Evolutionary conservation across 2,888 invertebrate genomes (phyloP).

Genomic region (Spodoptera picta): DNA sequence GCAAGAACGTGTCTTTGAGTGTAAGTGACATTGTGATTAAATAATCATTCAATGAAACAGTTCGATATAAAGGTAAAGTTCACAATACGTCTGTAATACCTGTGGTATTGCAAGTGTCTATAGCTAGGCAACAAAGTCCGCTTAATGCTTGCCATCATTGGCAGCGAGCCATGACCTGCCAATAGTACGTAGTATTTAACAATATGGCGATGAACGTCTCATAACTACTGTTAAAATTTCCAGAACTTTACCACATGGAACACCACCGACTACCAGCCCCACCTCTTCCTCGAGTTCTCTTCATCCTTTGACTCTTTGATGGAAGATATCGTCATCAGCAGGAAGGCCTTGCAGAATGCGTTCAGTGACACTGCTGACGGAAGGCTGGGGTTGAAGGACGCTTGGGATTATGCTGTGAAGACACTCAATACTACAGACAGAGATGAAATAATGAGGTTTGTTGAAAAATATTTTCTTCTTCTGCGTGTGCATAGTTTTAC

Average conservation of each 20-base stretch:
- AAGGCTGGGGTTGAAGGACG: constrained; percentile 60
- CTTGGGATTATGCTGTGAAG: constrained; percentile 68
- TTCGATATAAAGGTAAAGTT: too few relatives aligned
- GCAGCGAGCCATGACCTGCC: too few relatives aligned
- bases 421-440: constrained; percentile 65
- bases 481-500: too few relatives aligned
- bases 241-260: constrained; percentile 70
- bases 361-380: constrained; percentile 56
- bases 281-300: constrained; percentile 79
- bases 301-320: constrained; percentile 72
- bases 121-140: too few relatives aligned
- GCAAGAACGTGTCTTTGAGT: constrained; percentile 61
- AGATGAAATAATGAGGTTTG: constrained; percentile 67
- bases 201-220: too few relatives aligned
- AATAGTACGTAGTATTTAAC: too few relatives aligned
- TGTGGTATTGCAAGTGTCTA: too few relatives aligned
- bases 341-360: constrained; percentile 61
- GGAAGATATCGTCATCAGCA: constrained; percentile 65
- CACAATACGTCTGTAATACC: too few relatives aligned
- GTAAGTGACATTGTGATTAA: constrained; percentile 63
- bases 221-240: constrained; percentile 22
- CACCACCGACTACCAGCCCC: constrained; percentile 66
- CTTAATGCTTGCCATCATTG: too few relatives aligned
- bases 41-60: too few relatives aligned
- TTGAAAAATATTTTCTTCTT: neutral